Evolutionary conservation across 2,113 vertebrate genomes (phyloP).

Genomic region (Cairina moschata): DNA sequence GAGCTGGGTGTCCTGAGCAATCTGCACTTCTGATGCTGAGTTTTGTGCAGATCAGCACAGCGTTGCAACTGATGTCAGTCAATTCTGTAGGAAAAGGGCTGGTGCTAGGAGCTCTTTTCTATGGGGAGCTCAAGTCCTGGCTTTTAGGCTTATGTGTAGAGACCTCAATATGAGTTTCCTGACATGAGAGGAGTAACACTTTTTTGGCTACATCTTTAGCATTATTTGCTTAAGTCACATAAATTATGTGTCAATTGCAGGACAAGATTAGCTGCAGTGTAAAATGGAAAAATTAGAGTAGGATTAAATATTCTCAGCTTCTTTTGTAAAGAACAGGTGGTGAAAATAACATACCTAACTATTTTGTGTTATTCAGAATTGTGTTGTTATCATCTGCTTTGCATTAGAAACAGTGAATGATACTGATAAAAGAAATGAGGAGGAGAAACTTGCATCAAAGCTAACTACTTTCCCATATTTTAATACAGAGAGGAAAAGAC

Average conservation of each 20-base stretch:
- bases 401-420: not conserved
- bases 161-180: not conserved
- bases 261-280: not conserved
- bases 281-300: not conserved
- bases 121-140: not conserved
- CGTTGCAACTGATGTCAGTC: accelerated
- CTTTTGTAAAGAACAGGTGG: not conserved
- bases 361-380: not conserved
- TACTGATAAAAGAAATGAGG: not conserved
- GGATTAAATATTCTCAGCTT: not conserved
- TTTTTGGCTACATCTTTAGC: not conserved
- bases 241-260: not conserved
- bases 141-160: not conserved
- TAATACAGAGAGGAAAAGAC: not conserved
- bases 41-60: not conserved
- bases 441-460: not conserved
- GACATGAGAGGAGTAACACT: not conserved
- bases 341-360: not conserved
- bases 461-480: not conserved
- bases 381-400: not conserved
- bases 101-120: not conserved
- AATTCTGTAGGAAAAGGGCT: not conserved
- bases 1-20: accelerated
- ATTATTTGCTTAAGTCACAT: not conserved
- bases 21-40: not conserved